Percentiles rank a stretch among this genome's conserved stretches.
phyloP scores from a whole-genome alignment of 2,888 invertebrate species.

The Drosophila prostipennis region DNA sequence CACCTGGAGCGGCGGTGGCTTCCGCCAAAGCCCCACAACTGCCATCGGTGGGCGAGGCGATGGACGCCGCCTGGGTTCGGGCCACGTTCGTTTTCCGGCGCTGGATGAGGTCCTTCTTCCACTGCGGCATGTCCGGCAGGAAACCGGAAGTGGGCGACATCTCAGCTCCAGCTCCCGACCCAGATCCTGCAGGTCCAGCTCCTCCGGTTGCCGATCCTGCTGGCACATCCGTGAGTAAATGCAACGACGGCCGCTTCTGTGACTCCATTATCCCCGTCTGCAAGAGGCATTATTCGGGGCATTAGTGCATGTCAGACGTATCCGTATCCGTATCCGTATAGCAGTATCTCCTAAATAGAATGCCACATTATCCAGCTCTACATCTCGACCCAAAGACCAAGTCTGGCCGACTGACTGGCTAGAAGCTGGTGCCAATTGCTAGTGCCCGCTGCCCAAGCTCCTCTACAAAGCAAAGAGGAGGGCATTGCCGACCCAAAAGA shows the following conservation, averaged over 20 bases:
- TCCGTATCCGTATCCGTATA: conserved; percentile 4
- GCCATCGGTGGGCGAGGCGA: conserved; percentile 46
- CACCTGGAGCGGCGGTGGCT: conserved; percentile 28
- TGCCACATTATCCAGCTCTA: conserved; percentile 18
- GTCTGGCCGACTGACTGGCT: conserved; percentile 24
- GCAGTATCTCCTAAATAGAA: conserved; percentile 1
- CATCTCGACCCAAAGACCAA: conserved; percentile 68
- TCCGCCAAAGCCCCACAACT: conserved; percentile 58
- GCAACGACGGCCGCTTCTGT: conserved; percentile 44
- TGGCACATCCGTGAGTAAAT: conserved; percentile 29
- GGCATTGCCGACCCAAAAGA: conserved; percentile 34
- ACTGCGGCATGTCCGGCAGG: conserved; percentile 87
- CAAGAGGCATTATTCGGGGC: conserved; percentile 57
- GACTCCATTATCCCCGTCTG: conserved; percentile 53
- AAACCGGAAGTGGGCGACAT: conserved; percentile 58
- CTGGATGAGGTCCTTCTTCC: conserved; percentile 93
- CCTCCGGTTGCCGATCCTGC: conserved; percentile 27
- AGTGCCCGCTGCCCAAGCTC: conserved; percentile 22
- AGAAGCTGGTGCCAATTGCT: conserved; percentile 28
- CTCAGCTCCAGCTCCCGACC: conserved; percentile 32
- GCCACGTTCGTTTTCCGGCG: conserved; percentile 85
- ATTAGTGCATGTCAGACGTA: conserved; percentile 38
- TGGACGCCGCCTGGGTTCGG: conserved; percentile 72
- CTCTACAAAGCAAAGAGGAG: conserved; percentile 17
- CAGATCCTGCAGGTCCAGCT: conserved; percentile 27